Evolutionary conservation across 2,888 invertebrate species (phyloP).

Genomic region (Rhimphoctona megacephalus): DNA sequence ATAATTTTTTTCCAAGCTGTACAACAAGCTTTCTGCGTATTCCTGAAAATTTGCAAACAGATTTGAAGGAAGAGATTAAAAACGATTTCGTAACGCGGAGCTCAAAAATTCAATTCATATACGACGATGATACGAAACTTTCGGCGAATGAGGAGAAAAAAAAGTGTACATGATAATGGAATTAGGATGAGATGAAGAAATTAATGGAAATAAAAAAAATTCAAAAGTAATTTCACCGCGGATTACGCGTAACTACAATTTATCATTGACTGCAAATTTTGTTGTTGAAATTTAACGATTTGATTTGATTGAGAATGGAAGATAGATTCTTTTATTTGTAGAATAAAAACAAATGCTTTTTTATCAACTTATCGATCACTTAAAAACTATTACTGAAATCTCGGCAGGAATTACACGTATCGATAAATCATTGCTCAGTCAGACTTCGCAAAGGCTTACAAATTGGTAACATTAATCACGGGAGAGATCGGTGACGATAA

Average conservation of each 20-base stretch:
- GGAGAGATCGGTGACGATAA: constrained; percentile 53
- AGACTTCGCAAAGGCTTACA: constrained; percentile 45
- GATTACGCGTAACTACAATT: not conserved
- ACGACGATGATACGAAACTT: not conserved
- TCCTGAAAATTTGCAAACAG: constrained; percentile 36
- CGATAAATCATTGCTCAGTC: constrained; percentile 45
- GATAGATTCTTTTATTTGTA: too few species aligned
- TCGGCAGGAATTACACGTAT: constrained; percentile 16
- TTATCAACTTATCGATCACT: not conserved
- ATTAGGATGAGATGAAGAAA: not conserved
- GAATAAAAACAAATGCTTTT: not conserved
- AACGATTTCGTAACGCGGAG: not conserved
- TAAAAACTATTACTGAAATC: not conserved
- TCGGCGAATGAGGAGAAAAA: not conserved
- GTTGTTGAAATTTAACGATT: not conserved
- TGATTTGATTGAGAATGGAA: not conserved
- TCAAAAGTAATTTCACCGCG: too few species aligned
- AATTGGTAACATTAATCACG: constrained; percentile 62
- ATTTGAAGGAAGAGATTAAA: constrained; percentile 6
- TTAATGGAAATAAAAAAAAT: not conserved
- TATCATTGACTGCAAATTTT: not conserved
- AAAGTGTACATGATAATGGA: too few species aligned
- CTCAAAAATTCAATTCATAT: not conserved
- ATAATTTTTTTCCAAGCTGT: constrained; percentile 19
- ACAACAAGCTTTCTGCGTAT: constrained; percentile 6